phyloP scores from a whole-genome alignment of 2,113 vertebrate genomes.

The Carassius gibelio region DNA sequence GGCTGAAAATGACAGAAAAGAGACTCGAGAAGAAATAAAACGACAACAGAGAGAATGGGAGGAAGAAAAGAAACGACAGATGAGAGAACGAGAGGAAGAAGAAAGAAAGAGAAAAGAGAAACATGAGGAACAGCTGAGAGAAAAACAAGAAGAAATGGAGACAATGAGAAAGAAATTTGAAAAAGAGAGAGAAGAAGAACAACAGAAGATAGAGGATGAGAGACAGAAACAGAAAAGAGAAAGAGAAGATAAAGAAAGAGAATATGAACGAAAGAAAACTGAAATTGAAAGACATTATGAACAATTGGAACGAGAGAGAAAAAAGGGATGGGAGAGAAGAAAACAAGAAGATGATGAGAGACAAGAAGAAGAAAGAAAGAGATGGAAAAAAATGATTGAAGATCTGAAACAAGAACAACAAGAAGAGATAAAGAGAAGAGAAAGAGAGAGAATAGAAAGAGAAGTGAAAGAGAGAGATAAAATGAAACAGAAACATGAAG shows the following conservation, averaged over 20 bases:
- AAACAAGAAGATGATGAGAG: neutral
- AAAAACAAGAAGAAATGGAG: no score
- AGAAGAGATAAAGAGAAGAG: neutral
- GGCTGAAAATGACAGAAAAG: neutral
- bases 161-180: no score
- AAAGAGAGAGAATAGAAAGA: neutral
- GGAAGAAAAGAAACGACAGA: no score
- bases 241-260: neutral
- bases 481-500: neutral
- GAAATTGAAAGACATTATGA: neutral
- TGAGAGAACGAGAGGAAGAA: no score
- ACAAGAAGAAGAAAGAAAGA: neutral
- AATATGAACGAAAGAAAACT: neutral
- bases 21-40: neutral
- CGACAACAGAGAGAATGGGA: no score
- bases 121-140: no score
- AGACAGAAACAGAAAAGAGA: neutral
- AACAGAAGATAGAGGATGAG: neutral
- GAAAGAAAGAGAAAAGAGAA: no score
- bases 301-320: accelerated
- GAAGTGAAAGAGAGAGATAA: neutral
- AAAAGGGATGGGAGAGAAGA: neutral
- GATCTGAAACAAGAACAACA: neutral
- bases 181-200: neutral
- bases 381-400: neutral